phyloP scores from a whole-genome alignment of 2,113 vertebrate genomes.

The Scartelaos histophorus region DNA sequence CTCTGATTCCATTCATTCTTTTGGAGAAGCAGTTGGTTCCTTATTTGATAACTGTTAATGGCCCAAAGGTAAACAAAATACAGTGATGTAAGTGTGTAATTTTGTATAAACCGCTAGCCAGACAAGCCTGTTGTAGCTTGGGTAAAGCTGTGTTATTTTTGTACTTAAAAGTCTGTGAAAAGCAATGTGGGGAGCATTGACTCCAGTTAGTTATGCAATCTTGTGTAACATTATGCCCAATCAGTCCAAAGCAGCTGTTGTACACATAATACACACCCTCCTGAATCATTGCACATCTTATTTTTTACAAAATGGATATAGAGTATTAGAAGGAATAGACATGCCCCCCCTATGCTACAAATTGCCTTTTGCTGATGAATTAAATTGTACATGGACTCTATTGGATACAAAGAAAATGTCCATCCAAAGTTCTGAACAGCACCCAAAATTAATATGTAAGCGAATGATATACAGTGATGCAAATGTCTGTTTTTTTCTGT shows the following conservation, averaged over 20 bases:
- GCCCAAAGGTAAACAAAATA: slow-evolving; percentile 6
- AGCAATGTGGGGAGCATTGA: slow-evolving; percentile 10
- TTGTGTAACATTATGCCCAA: slow-evolving; percentile 36
- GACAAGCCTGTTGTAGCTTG: neutral
- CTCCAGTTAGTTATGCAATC: slow-evolving; percentile 43
- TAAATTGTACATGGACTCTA: too few relatives aligned
- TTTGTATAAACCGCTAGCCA: neutral
- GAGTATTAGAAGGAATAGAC: too few relatives aligned
- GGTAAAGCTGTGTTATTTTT: neutral
- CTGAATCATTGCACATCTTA: neutral
- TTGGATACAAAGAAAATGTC: too few relatives aligned
- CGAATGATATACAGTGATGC: too few relatives aligned
- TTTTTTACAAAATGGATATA: too few relatives aligned
- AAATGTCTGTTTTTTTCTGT: too few relatives aligned
- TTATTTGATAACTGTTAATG: slow-evolving; percentile 55
- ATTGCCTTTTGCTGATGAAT: too few relatives aligned
- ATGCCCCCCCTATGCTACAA: too few relatives aligned
- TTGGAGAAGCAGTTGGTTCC: slow-evolving; percentile 50
- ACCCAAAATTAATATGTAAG: too few relatives aligned
- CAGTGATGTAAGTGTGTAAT: neutral
- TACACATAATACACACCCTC: slow-evolving; percentile 19
- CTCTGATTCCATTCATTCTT: neutral
- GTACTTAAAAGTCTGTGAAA: neutral
- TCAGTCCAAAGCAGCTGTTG: slow-evolving; percentile 44
- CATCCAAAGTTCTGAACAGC: too few relatives aligned